phyloP scores from a whole-genome alignment of 2,888 invertebrate genomes.

The Neocrepidodera transversa region DNA sequence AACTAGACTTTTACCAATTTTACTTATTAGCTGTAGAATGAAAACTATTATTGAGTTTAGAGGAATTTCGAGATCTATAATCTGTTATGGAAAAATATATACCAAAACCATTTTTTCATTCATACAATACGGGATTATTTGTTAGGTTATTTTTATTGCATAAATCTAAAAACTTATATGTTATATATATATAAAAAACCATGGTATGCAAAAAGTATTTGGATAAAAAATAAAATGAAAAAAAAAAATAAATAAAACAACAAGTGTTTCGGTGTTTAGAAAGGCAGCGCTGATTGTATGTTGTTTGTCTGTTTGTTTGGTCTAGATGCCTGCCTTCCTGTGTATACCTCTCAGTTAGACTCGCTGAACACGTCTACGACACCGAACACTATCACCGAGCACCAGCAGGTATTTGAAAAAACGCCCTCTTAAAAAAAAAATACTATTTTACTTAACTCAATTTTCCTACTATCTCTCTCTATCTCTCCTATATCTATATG shows the following conservation, averaged over 20 bases:
- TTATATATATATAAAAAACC: no score
- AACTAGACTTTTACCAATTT: no score
- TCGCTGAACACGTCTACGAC: constrained; percentile 72
- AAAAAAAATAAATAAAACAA: constrained; percentile 29
- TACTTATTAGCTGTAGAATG: no score
- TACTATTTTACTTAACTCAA: constrained; percentile 41
- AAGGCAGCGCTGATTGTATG: constrained; percentile 63
- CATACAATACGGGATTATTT: no score
- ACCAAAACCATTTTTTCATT: no score
- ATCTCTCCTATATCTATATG: constrained; percentile 40
- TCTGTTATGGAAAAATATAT: no score
- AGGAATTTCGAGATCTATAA: no score
- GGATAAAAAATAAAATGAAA: not conserved
- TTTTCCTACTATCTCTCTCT: constrained; percentile 41
- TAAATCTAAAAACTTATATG: no score
- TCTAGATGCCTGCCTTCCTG: constrained; percentile 92
- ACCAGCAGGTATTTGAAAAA: constrained; percentile 58
- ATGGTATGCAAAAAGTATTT: not conserved
- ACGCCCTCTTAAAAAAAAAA: constrained; percentile 45
- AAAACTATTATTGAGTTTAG: no score
- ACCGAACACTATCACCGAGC: constrained; percentile 62
- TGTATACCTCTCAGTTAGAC: constrained; percentile 87
- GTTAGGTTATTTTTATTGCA: no score
- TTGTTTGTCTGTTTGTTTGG: constrained; percentile 82
- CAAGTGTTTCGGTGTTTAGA: constrained; percentile 51